Percentiles rank a stretch among this genome's conserved stretches.
Evolutionary conservation across 1,140 invertebrate species (phyloP).

Genomic region (Rhyacophila brunnea): DNA sequence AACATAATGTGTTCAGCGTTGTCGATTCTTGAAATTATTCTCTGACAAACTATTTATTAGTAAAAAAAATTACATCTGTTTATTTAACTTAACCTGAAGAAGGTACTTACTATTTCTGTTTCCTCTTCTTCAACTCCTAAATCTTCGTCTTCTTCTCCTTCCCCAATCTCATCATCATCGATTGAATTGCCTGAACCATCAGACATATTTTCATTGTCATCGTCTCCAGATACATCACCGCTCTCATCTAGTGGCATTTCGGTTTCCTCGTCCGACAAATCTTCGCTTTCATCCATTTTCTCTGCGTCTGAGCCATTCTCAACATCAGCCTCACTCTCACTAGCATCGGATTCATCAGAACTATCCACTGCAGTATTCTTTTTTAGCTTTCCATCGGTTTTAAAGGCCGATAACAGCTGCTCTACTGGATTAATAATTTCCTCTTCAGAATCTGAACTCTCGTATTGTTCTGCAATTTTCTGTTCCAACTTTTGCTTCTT

Average conservation of each 20-base stretch:
- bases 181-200: neutral
- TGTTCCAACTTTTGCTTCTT: slow-evolving; percentile 46
- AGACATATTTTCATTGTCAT: slow-evolving; percentile 16
- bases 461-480: slow-evolving; percentile 37
- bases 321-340: neutral
- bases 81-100: slow-evolving; percentile 14
- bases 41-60: slow-evolving; percentile 8
- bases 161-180: slow-evolving; percentile 34
- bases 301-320: neutral
- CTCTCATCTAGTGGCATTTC: no score
- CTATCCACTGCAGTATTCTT: slow-evolving; percentile 38
- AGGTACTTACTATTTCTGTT: slow-evolving; percentile 1
- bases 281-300: no score
- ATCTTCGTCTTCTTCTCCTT: slow-evolving; percentile 40
- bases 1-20: slow-evolving; percentile 35
- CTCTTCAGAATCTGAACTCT: slow-evolving; percentile 47
- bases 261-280: no score
- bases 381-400: slow-evolving; percentile 30
- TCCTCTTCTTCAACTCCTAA: slow-evolving; percentile 31
- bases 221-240: no score
- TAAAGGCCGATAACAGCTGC: slow-evolving; percentile 58
- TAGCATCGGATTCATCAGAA: slow-evolving; percentile 32
- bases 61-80: no score
- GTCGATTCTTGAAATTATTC: slow-evolving; percentile 37
- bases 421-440: slow-evolving; percentile 56